phyloP scores from a whole-genome alignment of 2,888 invertebrate genomes.

The Melanargia galathea region DNA sequence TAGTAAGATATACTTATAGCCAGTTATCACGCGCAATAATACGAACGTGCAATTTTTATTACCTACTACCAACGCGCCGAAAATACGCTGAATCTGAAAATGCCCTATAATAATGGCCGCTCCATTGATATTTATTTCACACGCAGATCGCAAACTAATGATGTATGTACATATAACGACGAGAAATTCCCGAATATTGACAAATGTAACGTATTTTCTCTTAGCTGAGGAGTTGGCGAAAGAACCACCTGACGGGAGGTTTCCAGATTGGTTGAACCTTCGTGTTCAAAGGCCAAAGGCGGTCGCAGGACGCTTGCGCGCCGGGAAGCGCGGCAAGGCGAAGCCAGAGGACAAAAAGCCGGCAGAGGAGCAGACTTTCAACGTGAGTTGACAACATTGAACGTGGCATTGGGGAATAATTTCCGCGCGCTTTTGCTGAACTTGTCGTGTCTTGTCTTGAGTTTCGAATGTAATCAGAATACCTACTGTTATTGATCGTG shows the following conservation, averaged over 20 bases:
- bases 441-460: neutral
- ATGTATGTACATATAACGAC: too few species aligned
- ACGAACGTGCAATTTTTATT: neutral
- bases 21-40: too few species aligned
- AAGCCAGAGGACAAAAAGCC: conserved; percentile 47
- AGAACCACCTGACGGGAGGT: conserved; percentile 72
- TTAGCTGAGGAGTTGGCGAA: conserved; percentile 76
- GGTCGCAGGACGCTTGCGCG: conserved; percentile 65
- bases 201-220: conserved; percentile 37
- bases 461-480: neutral
- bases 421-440: conserved; percentile 10
- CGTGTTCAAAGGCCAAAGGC: conserved; percentile 71
- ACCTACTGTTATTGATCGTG: neutral
- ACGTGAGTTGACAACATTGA: conserved; percentile 59
- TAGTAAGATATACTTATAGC: too few species aligned
- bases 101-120: conserved; percentile 26
- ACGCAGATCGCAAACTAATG: conserved; percentile 44
- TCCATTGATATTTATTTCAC: conserved; percentile 50
- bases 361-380: conserved; percentile 57
- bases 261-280: conserved; percentile 72
- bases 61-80: neutral
- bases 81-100: neutral
- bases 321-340: conserved; percentile 60
- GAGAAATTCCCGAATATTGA: conserved; percentile 19
- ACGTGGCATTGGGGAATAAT: conserved; percentile 24